Evolutionary conservation across 2,113 vertebrate species (phyloP), one percentile per base, ranked within the genome.

Genomic region (Alces alces): DNA sequence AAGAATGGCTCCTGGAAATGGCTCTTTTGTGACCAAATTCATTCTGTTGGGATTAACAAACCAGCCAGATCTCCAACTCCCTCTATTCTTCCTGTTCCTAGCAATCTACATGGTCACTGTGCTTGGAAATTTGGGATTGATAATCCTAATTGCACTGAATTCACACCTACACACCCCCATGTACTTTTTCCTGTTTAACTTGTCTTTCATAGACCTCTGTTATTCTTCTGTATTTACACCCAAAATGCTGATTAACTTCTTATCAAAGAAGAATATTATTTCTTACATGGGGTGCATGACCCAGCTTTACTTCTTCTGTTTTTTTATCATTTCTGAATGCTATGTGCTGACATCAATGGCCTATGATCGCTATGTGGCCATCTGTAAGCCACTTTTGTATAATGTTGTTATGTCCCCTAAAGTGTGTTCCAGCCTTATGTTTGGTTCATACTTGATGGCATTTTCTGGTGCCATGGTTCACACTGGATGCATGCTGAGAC

Each of bases 141-240:
- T 98, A 4, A 27, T 91, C 47, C 57, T 97, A 92, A 98, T 95
- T 54, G 45, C 79, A 54, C n/a, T 92, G 27, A 95, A 89, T 64
- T 13, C 78, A 89, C 88, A 91, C 28, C 96, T 98, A 27, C 96
- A 98, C 30, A 97, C 80, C 0, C 96, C 98, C 27, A 98, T 98
- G 98, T 98, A 98, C 30, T 97, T 97, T 90, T 98, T 97, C 70
- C 94, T 98, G 10, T 90, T 95, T 28, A 95, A 96, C 16, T 89
- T 98, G 23, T 97, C 98, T 21, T 79, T 98, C 43, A 92, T 98
- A 88, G 97, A 98, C 76, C 54, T 98, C 23, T 98, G 98, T 78
- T 98, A 93, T 54, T 98, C 97, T 70, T 96, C 98, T 28, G 96
- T 97, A 43, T 70, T 70, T 70, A 70, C 66, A 70, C 66, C 66